Base-by-base conservation (phyloP, 92 coral and sea anemone genomes). In the Siderastrea radians region DNA sequence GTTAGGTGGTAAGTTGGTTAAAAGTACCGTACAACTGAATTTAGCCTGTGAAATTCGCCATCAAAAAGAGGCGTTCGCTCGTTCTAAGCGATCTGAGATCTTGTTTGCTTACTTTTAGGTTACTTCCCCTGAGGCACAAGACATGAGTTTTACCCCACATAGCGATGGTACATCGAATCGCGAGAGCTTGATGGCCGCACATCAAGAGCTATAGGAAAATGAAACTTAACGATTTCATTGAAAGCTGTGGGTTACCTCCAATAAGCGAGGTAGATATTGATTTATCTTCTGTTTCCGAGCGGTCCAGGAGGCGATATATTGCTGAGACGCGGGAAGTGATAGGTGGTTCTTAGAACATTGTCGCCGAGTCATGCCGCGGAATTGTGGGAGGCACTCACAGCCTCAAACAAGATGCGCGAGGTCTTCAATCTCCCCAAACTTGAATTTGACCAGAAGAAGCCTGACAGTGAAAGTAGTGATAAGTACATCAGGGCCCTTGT, bases 401-500 rank as follows among this genome's bases (percentile, higher is more conserved):
- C 82, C 82, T 76, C 81, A 76, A 49, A 53, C 81, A 76, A 76
- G 81, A 76, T 76, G 65, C 81, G 65, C 81, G 81, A 76, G 51
- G 81, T 53, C 65, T 76, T 53, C 9, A 8, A 52, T 9, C 57
- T 52, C 9, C 81, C 81, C 81, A 76, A 53, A 76, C 81, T 76
- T 26, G 16, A 50, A 76, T 76, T 50, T 46, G 81, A 76, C 16
- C 38, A 76, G 81, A 76, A 52, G 45, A 60, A 60, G 11, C 4
- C 17, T 60, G 6, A 8, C 65, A 13, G 11, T 13, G 65, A 14
- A 60, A 15, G 65, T 60, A 60, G n/a, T 15, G 65, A 60, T 0
- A 60, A 60, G 65, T 60, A 60, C 11, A 60, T 60, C 65, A 60
- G n/a, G 11, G 65, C 65, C 11, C 65, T 60, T 60, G 65, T 13